Base-by-base conservation (phyloP, 2,797 vertebrate species). In the Lerista edwardsae region DNA sequence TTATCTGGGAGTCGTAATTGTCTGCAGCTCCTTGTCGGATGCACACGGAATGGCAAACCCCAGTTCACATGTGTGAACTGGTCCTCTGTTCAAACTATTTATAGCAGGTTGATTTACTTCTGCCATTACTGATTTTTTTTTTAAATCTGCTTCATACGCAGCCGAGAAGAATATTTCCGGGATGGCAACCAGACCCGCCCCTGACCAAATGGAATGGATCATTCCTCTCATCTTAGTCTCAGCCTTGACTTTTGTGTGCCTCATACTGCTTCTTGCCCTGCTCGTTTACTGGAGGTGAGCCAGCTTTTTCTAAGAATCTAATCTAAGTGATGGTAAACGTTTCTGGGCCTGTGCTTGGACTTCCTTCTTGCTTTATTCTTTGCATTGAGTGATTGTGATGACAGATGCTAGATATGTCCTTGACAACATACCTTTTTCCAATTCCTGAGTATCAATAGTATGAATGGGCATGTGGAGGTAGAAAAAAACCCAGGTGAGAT, bases 221-320 rank as follows among this genome's bases (percentile, higher is more conserved):
- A 97, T 99, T 91, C 99, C 98, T 3, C 94, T 99, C 94, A 97
- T 98, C 90, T 98, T 99, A 94, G 98, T 99, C 65, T 99, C 99
- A 61, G 97, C 98, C 82, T 97, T 99, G 95, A 99, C 98, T 64
- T 98, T 99, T 68, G 96, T 99, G 94, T 99, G 98, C 96, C 97
- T 99, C 95, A 96, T 99, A 87, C 97, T 99, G 92, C 98, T 99
- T 92, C 96, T 98, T 75, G 97, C 97, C 72, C 97, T 98, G 87
- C 96, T 99, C 3, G 95, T 98, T 90, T 99, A 98, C 96, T 99
- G 98, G 99, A 98, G 98, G 98, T 99, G 94, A 97, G 97, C 85
- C 1, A 61, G 21, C 23, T 14, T 74, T 85, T 85, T 65, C 25
- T 31, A 84, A 44, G 44, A 17, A 14, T 79, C 79, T 80, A 79